A percentile compares a stretch with the other conserved stretches of the same genome.
These are phyloP conservation scores for Sphaeridia pumilis DNA, from an alignment of 2,888 invertebrate genomes.

Conservation along the genomic window DNA sequence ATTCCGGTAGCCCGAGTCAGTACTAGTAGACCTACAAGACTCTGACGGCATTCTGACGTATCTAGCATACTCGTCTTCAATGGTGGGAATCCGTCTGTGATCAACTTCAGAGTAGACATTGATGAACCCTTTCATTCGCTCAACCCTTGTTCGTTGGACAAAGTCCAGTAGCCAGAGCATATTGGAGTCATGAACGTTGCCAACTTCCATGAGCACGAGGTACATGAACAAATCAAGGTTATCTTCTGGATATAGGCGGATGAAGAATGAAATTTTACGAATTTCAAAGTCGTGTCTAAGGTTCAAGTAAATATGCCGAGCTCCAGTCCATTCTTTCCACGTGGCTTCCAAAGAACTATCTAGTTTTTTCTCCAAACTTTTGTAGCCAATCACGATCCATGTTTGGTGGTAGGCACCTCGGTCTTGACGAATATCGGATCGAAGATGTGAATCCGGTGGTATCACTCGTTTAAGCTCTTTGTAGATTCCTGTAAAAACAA, in stretches of 20 bases:
- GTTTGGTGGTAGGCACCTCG: slow-evolving; percentile 11
- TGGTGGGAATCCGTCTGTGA: slow-evolving; percentile 7
- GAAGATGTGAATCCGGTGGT: slow-evolving; percentile 37
- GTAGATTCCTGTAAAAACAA: slow-evolving; percentile 39
- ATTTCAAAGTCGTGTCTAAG: slow-evolving; percentile 41
- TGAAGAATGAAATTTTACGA: slow-evolving; percentile 40
- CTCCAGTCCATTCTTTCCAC: slow-evolving; percentile 44
- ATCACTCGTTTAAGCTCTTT: slow-evolving; percentile 39
- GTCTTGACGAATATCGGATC: neutral
- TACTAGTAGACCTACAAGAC: neutral
- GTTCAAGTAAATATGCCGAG: slow-evolving; percentile 41
- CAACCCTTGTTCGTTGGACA: slow-evolving; percentile 41
- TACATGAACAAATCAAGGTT: slow-evolving; percentile 41
- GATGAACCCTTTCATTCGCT: slow-evolving; percentile 41
- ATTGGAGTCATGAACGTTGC: slow-evolving; percentile 37
- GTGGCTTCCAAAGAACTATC: slow-evolving; percentile 37
- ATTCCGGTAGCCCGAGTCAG: neutral
- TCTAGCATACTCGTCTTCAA: slow-evolving; percentile 16
- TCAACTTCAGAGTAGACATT: slow-evolving; percentile 39
- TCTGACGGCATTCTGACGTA: neutral
- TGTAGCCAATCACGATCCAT: slow-evolving; percentile 39
- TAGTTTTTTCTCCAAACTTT: slow-evolving; percentile 39
- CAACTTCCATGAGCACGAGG: slow-evolving; percentile 41
- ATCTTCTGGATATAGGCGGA: slow-evolving; percentile 38
- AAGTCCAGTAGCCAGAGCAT: slow-evolving; percentile 40